Conservation (phyloP, 2,797 vertebrate genomes). For the Macropus fuliginosus region DNA sequence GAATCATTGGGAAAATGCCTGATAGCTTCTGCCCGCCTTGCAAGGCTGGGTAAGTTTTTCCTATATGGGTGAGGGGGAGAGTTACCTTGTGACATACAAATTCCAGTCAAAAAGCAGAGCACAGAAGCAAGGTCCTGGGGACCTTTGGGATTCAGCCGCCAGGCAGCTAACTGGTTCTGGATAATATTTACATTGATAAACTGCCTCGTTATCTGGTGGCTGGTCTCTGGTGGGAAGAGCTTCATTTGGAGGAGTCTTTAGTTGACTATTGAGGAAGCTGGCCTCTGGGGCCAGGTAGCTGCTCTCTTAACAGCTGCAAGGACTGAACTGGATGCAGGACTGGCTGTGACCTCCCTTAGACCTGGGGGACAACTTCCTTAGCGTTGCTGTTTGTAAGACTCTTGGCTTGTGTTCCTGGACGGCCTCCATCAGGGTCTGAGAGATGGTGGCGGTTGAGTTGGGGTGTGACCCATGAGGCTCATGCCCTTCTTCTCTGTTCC, state of each 20-base stretch:
- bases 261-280: background rate
- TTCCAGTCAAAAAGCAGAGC: background rate
- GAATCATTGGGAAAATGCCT: constrained; percentile 99
- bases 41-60: constrained; percentile 91
- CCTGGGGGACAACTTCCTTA: too few relatives aligned
- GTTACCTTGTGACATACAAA: background rate
- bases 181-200: background rate
- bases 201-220: background rate
- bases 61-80: background rate
- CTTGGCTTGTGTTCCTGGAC: background rate
- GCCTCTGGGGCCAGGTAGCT: background rate
- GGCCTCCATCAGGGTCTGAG: background rate
- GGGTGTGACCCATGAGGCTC: background rate
- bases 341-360: too few relatives aligned
- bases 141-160: background rate
- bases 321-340: background rate
- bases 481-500: background rate
- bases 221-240: too few relatives aligned
- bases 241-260: background rate
- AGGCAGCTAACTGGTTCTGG: background rate
- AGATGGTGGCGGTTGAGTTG: background rate
- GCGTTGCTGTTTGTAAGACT: background rate
- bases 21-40: constrained; percentile 95
- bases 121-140: background rate
- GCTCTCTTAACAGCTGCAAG: background rate